phyloP scores from a whole-genome alignment of 2,888 invertebrate species.

The Drosophila subsilvestris region DNA sequence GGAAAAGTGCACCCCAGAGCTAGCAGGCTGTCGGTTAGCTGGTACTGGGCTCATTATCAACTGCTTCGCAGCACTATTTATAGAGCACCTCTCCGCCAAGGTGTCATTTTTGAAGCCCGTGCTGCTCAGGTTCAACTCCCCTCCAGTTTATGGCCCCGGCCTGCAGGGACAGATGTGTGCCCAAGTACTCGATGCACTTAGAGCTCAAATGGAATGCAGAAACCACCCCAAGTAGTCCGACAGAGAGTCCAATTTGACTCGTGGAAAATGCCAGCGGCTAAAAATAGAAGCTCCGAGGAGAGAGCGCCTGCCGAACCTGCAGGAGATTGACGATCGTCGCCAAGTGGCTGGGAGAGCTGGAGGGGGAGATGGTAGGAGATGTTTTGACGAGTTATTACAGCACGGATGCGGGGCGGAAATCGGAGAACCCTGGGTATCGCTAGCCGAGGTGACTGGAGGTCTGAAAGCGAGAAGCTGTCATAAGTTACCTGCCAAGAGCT shows the following conservation, averaged over 20 bases:
- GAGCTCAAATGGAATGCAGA: conserved; percentile 31
- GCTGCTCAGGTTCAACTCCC: conserved; percentile 70
- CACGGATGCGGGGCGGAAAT: conserved; percentile 49
- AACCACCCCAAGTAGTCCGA: conserved; percentile 56
- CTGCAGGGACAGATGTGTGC: conserved; percentile 54
- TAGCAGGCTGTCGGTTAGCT: conserved; percentile 24
- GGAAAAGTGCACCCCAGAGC: conserved; percentile 60
- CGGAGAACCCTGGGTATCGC: conserved; percentile 29
- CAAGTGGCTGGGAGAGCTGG: neutral
- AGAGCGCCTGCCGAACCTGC: conserved; percentile 49
- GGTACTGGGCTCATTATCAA: conserved; percentile 46
- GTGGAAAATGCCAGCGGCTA: conserved; percentile 64
- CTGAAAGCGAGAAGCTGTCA: conserved; percentile 60
- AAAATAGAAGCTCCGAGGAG: conserved; percentile 59
- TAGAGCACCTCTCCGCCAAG: conserved; percentile 49
- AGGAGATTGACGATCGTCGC: conserved; percentile 5
- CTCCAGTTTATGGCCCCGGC: conserved; percentile 23
- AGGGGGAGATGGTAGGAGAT: conserved; percentile 16
- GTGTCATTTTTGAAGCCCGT: conserved; percentile 64
- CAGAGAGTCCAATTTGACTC: conserved; percentile 64
- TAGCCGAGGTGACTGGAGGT: neutral
- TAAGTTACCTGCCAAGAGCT: conserved; percentile 65
- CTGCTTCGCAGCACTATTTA: conserved; percentile 51
- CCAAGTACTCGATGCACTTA: conserved; percentile 29
- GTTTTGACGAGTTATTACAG: conserved; percentile 75